Evolutionary conservation across 2,113 vertebrate species (phyloP), one percentile per base, ranked within the genome.

Genomic region (Carassius auratus): DNA sequence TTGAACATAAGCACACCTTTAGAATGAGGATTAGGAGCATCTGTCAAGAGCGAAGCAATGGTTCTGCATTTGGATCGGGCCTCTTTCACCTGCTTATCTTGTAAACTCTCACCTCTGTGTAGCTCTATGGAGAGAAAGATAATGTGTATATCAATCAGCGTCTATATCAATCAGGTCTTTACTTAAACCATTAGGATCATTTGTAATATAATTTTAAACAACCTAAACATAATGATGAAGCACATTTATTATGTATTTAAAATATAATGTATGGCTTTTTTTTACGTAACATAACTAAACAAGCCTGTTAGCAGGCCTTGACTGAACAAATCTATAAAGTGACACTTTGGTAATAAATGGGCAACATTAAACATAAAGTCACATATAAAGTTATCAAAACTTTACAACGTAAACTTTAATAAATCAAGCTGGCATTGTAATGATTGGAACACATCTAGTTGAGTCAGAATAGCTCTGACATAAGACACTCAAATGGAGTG

Each of bases 1-100:
- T 99, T 99, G 93, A 99, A 99, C 98, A 99, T 99, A 90, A 99
- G 93, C 90, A 99, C 98, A 57, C 98, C 98, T 89, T 99, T 99
- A 21, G 97, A 99, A 89, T 99, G 97, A 86, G 98, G 97, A 88
- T 99, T 98, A 23, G 97, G 97, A 13, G 98, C 96, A 0, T 98
- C 97, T 9, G 98, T 99, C 90, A 99, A 94, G 91, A 99, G 92
- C 3, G 97, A 98, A 0, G 98, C 98, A 61, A 99, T 99, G 3
- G 97, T 99, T 90, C 95, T 95, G 89, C 98, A 99, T 94, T 97
- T 99, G 87, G 95, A 96, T 86, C 97, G 96, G 86, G 98, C 98
- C 90, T 99, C 98, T 84, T 99, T 99, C 89, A 98, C 96, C 15
- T 96, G 98, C 90, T 97, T 99, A 91, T 99, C 98, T 86, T 98